Conservation (phyloP, 2,797 vertebrate species). For the Spea hammondii region DNA sequence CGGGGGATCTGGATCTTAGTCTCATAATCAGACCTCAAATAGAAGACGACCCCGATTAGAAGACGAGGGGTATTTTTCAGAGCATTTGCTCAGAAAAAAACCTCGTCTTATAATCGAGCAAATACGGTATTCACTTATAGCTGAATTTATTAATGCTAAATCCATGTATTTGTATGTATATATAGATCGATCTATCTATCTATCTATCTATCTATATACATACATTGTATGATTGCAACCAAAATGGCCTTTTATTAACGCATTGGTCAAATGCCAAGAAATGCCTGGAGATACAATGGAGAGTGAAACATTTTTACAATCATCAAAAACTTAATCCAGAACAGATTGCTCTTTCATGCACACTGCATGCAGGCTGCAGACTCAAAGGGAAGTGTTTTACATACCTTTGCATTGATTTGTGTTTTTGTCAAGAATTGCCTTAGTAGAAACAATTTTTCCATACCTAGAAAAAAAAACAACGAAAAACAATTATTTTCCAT, state of each 20-base stretch:
- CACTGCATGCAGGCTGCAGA: neutral
- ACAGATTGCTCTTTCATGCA: slow-evolving; percentile 29
- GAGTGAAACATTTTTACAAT: slow-evolving; percentile 33
- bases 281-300: slow-evolving; percentile 22
- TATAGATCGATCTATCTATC: too few species aligned
- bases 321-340: slow-evolving; percentile 36
- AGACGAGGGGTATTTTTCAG: too few species aligned
- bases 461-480: slow-evolving; percentile 73
- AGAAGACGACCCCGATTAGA: too few species aligned
- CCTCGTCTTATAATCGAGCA: too few species aligned
- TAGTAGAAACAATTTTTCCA: slow-evolving; percentile 97
- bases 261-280: slow-evolving; percentile 43
- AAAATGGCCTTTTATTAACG: slow-evolving; percentile 26
- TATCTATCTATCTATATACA: too few species aligned
- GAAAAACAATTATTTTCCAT: neutral
- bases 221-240: neutral
- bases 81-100: too few species aligned
- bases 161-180: too few species aligned
- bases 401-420: slow-evolving; percentile 98
- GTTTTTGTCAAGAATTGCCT: slow-evolving; percentile 98
- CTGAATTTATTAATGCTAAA: too few species aligned
- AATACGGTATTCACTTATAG: too few species aligned
- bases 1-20: too few species aligned
- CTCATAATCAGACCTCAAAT: too few species aligned
- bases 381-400: slow-evolving; percentile 55